Evolutionary conservation across 2,113 vertebrate species (phyloP).

Genomic region (Physeter macrocephalus): DNA sequence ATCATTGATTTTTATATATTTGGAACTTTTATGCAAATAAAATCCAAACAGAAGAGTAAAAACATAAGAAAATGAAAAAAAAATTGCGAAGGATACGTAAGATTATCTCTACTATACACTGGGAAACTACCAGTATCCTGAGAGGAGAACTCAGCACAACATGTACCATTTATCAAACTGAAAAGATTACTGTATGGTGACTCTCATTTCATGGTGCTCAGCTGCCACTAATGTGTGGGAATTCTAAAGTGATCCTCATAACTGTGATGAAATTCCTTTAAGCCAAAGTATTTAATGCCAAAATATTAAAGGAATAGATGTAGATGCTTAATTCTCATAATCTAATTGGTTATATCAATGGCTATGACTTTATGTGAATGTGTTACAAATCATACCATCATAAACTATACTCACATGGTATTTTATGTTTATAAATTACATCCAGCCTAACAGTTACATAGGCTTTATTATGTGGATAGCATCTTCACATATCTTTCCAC

Average conservation of each 20-base stretch:
- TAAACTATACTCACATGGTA: not conserved
- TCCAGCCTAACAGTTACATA: not conserved
- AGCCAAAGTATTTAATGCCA: not conserved
- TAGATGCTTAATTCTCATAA: not conserved
- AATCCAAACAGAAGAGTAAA: not conserved
- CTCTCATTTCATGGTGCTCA: not conserved
- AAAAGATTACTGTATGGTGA: not conserved
- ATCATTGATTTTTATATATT: constrained; percentile 1
- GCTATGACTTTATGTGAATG: not conserved
- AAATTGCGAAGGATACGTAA: not conserved
- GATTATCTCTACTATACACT: not conserved
- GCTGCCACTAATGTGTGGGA: not conserved
- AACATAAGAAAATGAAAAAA: not conserved
- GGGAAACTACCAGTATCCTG: not conserved
- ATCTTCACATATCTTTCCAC: not conserved
- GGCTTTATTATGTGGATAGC: not conserved
- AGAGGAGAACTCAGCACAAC: not conserved
- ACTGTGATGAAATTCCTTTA: not conserved
- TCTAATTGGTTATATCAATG: not conserved
- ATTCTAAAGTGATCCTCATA: not conserved
- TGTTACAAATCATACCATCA: not conserved
- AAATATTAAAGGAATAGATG: not conserved
- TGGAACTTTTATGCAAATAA: not conserved
- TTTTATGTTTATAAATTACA: not conserved
- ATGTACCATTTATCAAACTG: not conserved